Percentiles rank a stretch among this genome's conserved stretches.
phyloP scores from a whole-genome alignment of 2,797 vertebrate species.

The Diplodus sargus region DNA sequence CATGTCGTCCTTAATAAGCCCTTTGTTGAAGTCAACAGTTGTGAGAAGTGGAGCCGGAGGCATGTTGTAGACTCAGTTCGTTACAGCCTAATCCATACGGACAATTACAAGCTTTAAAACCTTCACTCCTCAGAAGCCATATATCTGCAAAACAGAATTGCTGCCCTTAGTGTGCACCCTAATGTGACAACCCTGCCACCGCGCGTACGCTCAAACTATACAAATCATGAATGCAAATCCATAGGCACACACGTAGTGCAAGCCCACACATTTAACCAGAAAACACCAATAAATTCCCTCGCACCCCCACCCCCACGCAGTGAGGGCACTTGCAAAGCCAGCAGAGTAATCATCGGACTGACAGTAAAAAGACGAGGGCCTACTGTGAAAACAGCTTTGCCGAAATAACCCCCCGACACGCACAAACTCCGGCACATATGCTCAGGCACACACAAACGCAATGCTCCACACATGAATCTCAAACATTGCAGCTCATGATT shows the following conservation, averaged over 20 bases:
- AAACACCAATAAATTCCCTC: conserved; percentile 11
- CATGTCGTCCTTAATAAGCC: conserved; percentile 16
- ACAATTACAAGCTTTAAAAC: conserved; percentile 39
- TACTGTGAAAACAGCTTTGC: conserved; percentile 44
- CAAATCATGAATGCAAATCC: conserved; percentile 33
- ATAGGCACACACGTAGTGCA: conserved; percentile 12
- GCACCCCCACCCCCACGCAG: conserved; percentile 12
- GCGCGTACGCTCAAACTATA: conserved; percentile 18
- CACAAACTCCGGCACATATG: background rate
- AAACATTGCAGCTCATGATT: conserved; percentile 13
- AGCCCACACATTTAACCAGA: conserved; percentile 25
- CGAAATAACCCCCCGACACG: conserved; percentile 36
- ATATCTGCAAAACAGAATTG: conserved; percentile 49
- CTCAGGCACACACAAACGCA: conserved; percentile 10
- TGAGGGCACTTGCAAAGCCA: conserved; percentile 17
- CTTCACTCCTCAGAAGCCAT: conserved; percentile 12
- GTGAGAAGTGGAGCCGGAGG: conserved; percentile 32
- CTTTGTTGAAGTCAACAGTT: conserved; percentile 39
- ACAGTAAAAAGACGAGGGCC: conserved; percentile 36
- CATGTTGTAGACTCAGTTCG: conserved; percentile 26
- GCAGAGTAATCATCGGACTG: conserved; percentile 26
- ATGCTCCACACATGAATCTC: conserved; percentile 11
- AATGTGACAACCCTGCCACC: conserved; percentile 34
- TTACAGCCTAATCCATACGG: conserved; percentile 51
- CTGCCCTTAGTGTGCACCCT: conserved; percentile 34